Evolutionary conservation across 2,797 vertebrate genomes (phyloP), one percentile per base, ranked within the genome.

Genomic region (Acestrorhynchus altus): DNA sequence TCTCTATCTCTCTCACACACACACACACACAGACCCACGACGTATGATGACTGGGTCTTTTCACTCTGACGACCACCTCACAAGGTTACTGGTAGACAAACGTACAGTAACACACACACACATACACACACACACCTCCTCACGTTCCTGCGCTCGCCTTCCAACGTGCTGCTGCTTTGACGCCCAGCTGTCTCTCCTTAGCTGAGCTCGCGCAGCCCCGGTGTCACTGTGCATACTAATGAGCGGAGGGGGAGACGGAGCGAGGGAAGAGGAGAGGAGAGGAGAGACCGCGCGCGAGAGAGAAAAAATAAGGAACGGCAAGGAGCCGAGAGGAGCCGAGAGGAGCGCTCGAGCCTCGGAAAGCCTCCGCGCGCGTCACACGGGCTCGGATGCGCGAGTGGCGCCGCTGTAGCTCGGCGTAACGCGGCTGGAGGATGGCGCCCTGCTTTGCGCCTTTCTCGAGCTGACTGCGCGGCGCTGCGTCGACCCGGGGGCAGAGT

Each of bases 151-250:
- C 66, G 75, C 78, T 56, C 77, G 76, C 74, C 74, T 44, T 83
- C 81, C 72, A 82, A 81, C 79, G 81, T 84, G 56, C 56, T 59
- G 86, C 79, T 26, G 75, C 72, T 79, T 79, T 57, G 81, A 81
- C 75, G 76, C 68, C 60, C 76, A 79, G 76, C 75, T 83, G 84
- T 78, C 74, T 85, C 79, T 66, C 77, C 76, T 83, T 73, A 77
- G 61, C 66, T 59, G 35, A 57, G 52, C 72, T 56, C 72, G 65
- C 72, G 76, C 60, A 83, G 71, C 72, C 75, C 51, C 59, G 65
- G 60, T 78, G 54, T 70, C 66, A 81, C 79, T 68, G 51, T 59
- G 86, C 78, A 84, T 85, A 84, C 81, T 84, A 83, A 85, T 83
- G 76, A 79, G 82, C 49, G 64, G 59, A 61, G 31, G n/a, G 59